Evolutionary conservation across 2,797 vertebrate species (phyloP), one percentile per base, ranked within the genome.

Genomic region (Coregonus suidteri): DNA sequence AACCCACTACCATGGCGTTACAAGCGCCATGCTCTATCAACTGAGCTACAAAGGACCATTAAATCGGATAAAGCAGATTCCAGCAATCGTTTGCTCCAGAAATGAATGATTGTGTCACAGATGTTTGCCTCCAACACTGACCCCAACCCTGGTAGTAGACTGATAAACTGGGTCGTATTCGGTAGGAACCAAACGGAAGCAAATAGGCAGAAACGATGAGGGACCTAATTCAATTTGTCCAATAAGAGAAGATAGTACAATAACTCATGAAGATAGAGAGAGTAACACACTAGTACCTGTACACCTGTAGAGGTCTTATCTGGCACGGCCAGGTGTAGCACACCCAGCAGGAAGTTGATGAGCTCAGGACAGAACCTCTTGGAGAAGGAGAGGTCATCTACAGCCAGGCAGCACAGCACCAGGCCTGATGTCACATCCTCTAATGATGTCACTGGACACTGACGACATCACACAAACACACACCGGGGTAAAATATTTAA

Each of bases 291-390:
- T 1, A 34, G 5, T 87, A 94, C 93, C 91, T 31, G 88, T 65
- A 34, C 86, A 94, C 93, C 91, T 31, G 88, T 65, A 34, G 82
- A 80, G 0, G 75, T 75, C 66, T 91, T 94, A 84, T 92, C 92
- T 5, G 94, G 93, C 25, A 95, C 88, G 0, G 96, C 95, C 41
- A 97, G 80, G 72, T 97, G 93, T 3, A 99, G 93, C 15, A 94
- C 81, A 72, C 97, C 97, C 18, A 95, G 77, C 54, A 99, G 95
- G 83, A 97, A 99, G 89, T 94, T 98, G 11, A 97, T 51, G 25
- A 99, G 93, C 84, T 99, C 98, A 0, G 98, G 98, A 35, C 97
- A 69, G 83, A 97, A 95, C 86, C 97, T 95, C 92, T 86, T 95
- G 0, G 98, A 98, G 67, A 99, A 88, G 0, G 95, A 94, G 56